Percentiles rank a stretch among this genome's conserved stretches.
Evolutionary conservation across 2,113 vertebrate genomes (phyloP).

Genomic region (Notarius lentiginosus): DNA sequence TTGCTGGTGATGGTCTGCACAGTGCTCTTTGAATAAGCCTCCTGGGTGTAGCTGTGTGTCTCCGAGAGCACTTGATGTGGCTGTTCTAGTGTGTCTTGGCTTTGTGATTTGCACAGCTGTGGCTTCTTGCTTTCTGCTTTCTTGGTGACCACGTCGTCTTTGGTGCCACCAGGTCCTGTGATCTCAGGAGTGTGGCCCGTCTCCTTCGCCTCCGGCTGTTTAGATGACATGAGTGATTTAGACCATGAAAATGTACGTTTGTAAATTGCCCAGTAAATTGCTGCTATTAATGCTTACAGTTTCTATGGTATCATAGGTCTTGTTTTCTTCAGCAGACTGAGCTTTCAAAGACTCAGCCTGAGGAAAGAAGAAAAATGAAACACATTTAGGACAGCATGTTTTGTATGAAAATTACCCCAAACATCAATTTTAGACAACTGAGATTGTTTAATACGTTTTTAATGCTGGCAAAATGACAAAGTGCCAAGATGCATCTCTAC

Average conservation of each 20-base stretch:
- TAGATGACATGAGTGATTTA: not conserved
- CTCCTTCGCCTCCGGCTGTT: conserved; percentile 67
- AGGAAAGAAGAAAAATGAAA: not conserved
- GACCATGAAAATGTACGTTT: not conserved
- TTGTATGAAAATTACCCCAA: not conserved
- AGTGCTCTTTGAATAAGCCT: conserved; percentile 47
- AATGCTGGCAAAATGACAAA: not conserved
- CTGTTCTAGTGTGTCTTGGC: conserved; percentile 43
- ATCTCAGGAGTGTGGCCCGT: conserved; percentile 72
- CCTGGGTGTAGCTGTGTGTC: conserved; percentile 48
- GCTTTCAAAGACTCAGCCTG: conserved; percentile 51
- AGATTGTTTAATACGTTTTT: not conserved
- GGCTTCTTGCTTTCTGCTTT: conserved; percentile 56
- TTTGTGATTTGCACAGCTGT: conserved; percentile 46
- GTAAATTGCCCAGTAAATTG: not conserved
- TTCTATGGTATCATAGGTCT: conserved; percentile 59
- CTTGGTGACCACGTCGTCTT: conserved; percentile 50
- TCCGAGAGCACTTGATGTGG: conserved; percentile 43
- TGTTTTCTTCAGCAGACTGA: conserved; percentile 41
- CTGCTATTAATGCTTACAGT: conserved; percentile 51
- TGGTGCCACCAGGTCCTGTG: conserved; percentile 58
- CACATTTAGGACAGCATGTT: not conserved
- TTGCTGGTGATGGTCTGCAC: conserved; percentile 49
- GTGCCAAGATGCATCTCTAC: not conserved
- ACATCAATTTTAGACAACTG: not conserved